Evolutionary conservation across 2,797 vertebrate species (phyloP), one percentile per base, ranked within the genome.

Genomic region (Sebastes matsubarae): DNA sequence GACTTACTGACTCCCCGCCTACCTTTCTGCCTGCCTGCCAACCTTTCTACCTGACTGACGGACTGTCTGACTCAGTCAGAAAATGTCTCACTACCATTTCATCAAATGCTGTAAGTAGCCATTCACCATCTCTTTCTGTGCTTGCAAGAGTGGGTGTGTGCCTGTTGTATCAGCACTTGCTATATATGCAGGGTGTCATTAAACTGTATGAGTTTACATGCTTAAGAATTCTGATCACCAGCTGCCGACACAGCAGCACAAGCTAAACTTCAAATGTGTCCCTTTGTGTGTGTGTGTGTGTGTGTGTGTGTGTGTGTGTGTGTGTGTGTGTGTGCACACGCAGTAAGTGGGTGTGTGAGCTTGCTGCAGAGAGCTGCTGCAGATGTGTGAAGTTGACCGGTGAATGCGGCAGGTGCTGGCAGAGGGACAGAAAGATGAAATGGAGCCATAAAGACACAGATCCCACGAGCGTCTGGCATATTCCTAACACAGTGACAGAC

Each of bases 41-140:
- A 68, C 66, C 68, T 79, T 81, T 68, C 42, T 71, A 52, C 32
- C 77, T 75, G 81, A 83, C 76, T 75, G 80, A 59, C 8, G 74
- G 81, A 87, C 79, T 81, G 72, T 67, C 82, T 84, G 86, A 87
- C 57, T 76, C 60, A 68, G 52, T 88, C 95, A 96, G 92, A 97
- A 95, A 93, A 99, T 99, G 98, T 97, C 97, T 96, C 97, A 99
- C 95, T 98, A 97, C 87, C 96, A 97, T 96, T 98, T 99, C 93
- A 97, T 99, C 96, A 99, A 99, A 95, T 97, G 97, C 96, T 99
- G 98, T 99, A 95, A 99, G 98, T 99, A 97, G 88, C 86, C 85
- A 82, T 87, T 88, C 50, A 46, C 55, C 64, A 72, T 73, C 72
- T 84, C 66, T 88, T 59, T 81, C 34, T 77, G 46, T 89, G 36